Conservation (phyloP, 1,140 invertebrate species). For the Diprion similis region DNA sequence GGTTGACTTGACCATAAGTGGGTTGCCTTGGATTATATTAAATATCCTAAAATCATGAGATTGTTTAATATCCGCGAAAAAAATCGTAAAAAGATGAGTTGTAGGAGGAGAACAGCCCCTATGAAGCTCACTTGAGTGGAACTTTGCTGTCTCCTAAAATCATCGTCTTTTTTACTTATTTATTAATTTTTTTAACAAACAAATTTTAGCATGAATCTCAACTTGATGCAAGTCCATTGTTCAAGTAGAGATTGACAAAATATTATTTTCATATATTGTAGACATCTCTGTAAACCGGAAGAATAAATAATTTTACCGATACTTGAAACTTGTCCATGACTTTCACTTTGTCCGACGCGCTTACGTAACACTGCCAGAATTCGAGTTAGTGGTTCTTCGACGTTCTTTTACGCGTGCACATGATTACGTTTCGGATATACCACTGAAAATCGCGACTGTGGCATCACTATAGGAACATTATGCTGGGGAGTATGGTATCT, state of each 20-base stretch:
- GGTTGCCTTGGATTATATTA: too few relatives aligned
- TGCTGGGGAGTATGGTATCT: too few relatives aligned
- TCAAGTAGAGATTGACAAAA: background rate
- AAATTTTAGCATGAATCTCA: background rate
- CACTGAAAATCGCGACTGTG: too few relatives aligned
- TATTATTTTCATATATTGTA: background rate
- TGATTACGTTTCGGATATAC: too few relatives aligned
- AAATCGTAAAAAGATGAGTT: background rate
- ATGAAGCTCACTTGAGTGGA: background rate
- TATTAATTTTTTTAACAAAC: background rate
- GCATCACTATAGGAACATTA: too few relatives aligned
- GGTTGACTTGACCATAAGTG: too few relatives aligned
- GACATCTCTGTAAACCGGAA: background rate
- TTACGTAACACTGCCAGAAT: too few relatives aligned
- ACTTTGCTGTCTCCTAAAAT: background rate
- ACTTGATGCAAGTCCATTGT: background rate
- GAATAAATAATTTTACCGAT: background rate
- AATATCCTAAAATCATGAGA: too few relatives aligned
- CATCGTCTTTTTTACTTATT: background rate
- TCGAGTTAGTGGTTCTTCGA: too few relatives aligned
- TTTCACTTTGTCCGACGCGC: background rate
- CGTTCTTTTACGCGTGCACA: too few relatives aligned
- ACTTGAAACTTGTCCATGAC: constrained; percentile 2
- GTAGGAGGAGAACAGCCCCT: background rate
- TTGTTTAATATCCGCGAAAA: too few relatives aligned